Base-by-base conservation (phyloP, 2,797 vertebrate species). In the Neosilurus hyrtlii region DNA sequence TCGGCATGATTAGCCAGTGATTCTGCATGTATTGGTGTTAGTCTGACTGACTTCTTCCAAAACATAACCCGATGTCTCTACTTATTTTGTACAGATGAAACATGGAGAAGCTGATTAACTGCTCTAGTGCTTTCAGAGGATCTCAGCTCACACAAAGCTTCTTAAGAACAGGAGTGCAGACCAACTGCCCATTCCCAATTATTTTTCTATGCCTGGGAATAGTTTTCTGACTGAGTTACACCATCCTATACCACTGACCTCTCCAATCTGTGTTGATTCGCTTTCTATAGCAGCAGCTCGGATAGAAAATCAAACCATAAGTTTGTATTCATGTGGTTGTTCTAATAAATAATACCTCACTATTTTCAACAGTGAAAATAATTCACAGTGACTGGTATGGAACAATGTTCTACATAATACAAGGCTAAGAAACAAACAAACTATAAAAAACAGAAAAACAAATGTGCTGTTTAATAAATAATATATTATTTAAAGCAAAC, bases 1-100 rank as follows among this genome's bases (percentile, higher is more conserved):
- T 93, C 91, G 91, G 88, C 91, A 89, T 89, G 90, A 90, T 86
- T 91, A 90, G 86, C 88, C 90, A 89, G 90, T 91, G 90, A 93
- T 90, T 93, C 74, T 79, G 86, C 9, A 0, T 89, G 83, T 82
- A 56, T 85, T 90, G 84, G 86, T 84, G 85, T 90, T 88, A 89
- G 87, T 81, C 86, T 83, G 83, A 72, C 89, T 86, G 80, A 83
- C 84, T 90, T 80, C 84, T 84, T 86, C 83, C 81, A 86, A 86
- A 89, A 90, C 85, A 91, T 86, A 89, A 82, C 87, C 88, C 89
- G 87, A 91, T 91, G 91, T 89, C 89, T 91, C 88, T 86, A 88
- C 81, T 85, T 90, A 85, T 89, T 89, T 84, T 88, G 85, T 73
- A 84, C 49, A 71, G 83, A 90, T 84, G 84, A 89, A 90, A 90